Evolutionary conservation across 2,888 invertebrate genomes (phyloP), one percentile per base, ranked within the genome.

Genomic region (Heteromyza rotundicornis): DNA sequence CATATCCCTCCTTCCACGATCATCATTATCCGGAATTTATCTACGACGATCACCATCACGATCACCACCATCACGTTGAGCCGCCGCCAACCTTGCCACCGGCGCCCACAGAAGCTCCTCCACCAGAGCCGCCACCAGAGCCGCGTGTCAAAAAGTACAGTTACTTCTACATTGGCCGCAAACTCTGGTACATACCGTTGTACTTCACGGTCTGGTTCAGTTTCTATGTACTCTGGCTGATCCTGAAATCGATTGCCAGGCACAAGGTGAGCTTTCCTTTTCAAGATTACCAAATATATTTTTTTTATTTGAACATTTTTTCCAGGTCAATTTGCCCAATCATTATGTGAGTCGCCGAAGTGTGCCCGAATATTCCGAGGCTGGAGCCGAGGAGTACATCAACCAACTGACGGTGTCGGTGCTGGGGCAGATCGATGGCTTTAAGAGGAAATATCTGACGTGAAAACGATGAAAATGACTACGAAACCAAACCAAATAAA

Each of bases 181-280:
- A 90, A 70, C 82, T 90, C 1, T 90, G 89, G 89, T 90, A 90
- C 74, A 85, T 90, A 59, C 90, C 90, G 0, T 79, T 90, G 50
- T 90, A 90, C 78, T 90, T 90, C 72, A 89, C 89, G 58, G 86
- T 90, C 7, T 90, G 82, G 81, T 84, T 84, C 59, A 80, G 80
- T 65, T 85, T 89, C 68, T 90, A 90, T 71, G 87, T 90, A 1
- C 86, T 88, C 1, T 87, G 88, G 63, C 78, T 90, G 22, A 88
- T 90, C 63, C 76, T 90, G 22, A 89, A 89, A 77, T 88, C 89
- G 12, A 87, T 90, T 65, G 88, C 88, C 8, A 84, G 89, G 40
- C 90, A 90, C 77, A 90, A 89, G 81, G 87, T 89, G 57, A 64
- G 54, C 16, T 56, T n/a, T 10, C 14, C 22, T 35, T 7, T 14